Percentiles rank a stretch among this genome's conserved stretches.
Conservation (phyloP, 2,113 vertebrate species). For the Progne subis region DNA sequence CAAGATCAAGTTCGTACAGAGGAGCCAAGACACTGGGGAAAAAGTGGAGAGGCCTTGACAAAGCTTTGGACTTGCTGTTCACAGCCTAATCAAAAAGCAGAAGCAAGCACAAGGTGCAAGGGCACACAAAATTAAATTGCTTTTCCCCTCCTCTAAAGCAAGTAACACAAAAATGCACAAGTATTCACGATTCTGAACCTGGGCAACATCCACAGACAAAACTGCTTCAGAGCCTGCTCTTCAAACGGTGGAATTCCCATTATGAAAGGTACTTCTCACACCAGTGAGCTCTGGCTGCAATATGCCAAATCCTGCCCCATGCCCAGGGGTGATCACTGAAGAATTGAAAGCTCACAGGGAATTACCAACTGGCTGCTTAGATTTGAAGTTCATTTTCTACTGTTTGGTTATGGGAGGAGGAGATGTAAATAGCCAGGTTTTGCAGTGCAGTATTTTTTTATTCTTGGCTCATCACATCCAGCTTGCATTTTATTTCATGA, state of each 20-base stretch:
- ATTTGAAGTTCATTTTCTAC: conserved; percentile 14
- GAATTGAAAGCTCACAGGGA: background rate
- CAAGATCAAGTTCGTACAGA: background rate
- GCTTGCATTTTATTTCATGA: conserved; percentile 49
- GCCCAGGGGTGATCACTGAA: background rate
- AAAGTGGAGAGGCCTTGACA: background rate
- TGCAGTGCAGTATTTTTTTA: conserved; percentile 33
- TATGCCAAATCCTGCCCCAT: background rate
- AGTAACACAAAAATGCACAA: background rate
- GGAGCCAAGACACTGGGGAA: background rate
- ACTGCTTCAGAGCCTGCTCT: background rate
- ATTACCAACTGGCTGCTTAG: background rate
- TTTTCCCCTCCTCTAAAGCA: background rate
- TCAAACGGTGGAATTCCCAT: background rate
- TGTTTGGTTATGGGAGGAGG: background rate
- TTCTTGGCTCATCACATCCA: conserved; percentile 39
- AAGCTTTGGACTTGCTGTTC: background rate
- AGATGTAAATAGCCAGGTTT: conserved; percentile 43
- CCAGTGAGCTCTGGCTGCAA: background rate
- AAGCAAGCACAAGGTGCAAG: background rate
- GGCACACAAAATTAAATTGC: background rate
- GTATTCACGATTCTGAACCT: background rate
- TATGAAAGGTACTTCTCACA: background rate
- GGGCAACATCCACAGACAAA: background rate
- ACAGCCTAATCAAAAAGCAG: background rate